Base-by-base conservation (phyloP, 2,113 vertebrate genomes). In the Oncorhynchus gorbuscha region DNA sequence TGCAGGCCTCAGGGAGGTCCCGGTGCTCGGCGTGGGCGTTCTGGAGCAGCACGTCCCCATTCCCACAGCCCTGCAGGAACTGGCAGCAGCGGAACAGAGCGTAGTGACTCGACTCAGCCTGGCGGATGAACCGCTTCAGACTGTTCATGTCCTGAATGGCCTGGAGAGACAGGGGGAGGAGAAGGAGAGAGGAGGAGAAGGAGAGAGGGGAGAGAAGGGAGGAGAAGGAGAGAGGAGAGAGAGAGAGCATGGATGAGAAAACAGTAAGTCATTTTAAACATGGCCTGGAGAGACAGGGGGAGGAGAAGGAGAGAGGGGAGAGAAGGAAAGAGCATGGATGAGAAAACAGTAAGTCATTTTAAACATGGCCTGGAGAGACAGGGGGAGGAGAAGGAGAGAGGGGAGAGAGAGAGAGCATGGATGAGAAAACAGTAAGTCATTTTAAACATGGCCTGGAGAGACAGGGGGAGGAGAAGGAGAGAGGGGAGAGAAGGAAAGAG, bases 121-220 rank as follows among this genome's bases (percentile, higher is more conserved):
- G 98, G 0, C 95, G 95, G 89, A 99, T 96, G 68, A 96, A 97
- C 51, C 98, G 94, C 93, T 99, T 99, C 89, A 99, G 92, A 89
- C 96, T 97, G 94, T 99, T 99, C 91, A 97, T 97, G 86, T 99
- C 97, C 90, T 99, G 98, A 76, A 99, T 99, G 69, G 97, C 97
- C 98, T 99, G 93, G 69, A 7, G 7, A 35, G 32, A 39, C 13
- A 69, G 32, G 73, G 77, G 35, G 2, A 3, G 8, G 11, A 75
- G 32, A 14, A n/a, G 73, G 51, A 55, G 16, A 13, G 16, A 2
- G 13, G 22, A 24, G 24, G 26, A 26, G 1, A 0, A 16, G 9
- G 28, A 20, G 0, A 61, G 18, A 55, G 48, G 26, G 28, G 45
- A 13, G 24, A 24, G 24, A 24, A 1, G 24, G 24, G 24, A 24